These are phyloP conservation scores for Heliconius melpomene DNA, from an alignment of 1,140 invertebrate species.

Conservation along the genomic window DNA sequence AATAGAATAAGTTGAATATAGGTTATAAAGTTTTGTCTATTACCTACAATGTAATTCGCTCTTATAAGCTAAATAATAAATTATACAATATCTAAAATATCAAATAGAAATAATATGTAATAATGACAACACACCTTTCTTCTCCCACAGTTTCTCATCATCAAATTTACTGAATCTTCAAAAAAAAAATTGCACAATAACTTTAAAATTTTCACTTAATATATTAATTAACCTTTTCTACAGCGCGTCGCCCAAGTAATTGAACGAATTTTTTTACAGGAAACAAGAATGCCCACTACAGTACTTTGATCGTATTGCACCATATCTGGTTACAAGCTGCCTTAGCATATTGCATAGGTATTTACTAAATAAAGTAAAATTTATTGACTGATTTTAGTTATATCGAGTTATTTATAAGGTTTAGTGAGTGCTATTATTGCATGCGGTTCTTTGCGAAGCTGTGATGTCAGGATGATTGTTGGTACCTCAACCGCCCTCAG, in stretches of 20 bases:
- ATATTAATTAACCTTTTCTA: neutral
- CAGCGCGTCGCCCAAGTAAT: neutral
- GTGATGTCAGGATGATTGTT: conserved; percentile 20
- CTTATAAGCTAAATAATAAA: conserved; percentile 5
- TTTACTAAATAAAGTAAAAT: neutral
- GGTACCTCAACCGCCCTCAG: conserved; percentile 9
- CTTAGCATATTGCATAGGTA: neutral
- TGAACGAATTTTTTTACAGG: conserved; percentile 11
- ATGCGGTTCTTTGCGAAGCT: conserved; percentile 31
- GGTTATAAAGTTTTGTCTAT: neutral
- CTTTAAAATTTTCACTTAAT: neutral
- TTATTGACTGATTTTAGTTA: neutral
- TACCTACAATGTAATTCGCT: neutral
- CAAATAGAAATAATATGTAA: neutral
- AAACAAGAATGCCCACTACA: conserved; percentile 10
- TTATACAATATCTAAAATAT: neutral
- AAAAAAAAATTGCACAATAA: neutral
- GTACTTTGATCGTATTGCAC: conserved; percentile 10
- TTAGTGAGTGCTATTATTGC: conserved; percentile 18
- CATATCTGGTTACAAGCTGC: conserved; percentile 12
- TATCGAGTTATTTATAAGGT: neutral
- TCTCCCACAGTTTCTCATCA: neutral
- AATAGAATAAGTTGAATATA: neutral
- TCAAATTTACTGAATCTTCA: neutral
- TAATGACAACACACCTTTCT: neutral